Evolutionary conservation across 2,888 invertebrate species (phyloP).

Genomic region (Mythimna ferrago): DNA sequence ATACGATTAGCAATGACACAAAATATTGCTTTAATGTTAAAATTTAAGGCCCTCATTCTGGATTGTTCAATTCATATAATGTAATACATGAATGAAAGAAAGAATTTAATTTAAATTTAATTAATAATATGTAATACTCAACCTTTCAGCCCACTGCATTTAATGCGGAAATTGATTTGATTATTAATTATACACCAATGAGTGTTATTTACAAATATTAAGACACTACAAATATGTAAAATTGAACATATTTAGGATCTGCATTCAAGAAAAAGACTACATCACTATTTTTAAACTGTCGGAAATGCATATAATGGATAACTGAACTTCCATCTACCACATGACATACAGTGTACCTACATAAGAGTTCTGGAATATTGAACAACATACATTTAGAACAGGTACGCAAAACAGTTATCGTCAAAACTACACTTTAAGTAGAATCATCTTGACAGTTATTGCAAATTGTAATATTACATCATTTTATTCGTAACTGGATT

Average conservation of each 20-base stretch:
- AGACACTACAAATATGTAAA: slow-evolving; percentile 39
- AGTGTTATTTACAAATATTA: slow-evolving; percentile 56
- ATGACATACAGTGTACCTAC: slow-evolving; percentile 10
- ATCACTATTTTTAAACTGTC: slow-evolving; percentile 31
- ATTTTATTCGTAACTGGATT: slow-evolving; percentile 4
- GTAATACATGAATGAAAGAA: not conserved
- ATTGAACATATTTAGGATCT: slow-evolving; percentile 40
- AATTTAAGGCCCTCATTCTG: slow-evolving; percentile 8
- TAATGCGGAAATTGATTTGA: slow-evolving; percentile 43
- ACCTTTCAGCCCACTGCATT: slow-evolving; percentile 41
- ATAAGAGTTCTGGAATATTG: slow-evolving; percentile 34
- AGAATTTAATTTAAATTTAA: slow-evolving; percentile 17
- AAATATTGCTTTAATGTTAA: slow-evolving; percentile 15
- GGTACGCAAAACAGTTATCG: slow-evolving; percentile 28
- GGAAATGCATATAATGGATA: slow-evolving; percentile 36
- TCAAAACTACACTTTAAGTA: slow-evolving; percentile 29
- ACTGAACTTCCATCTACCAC: slow-evolving; percentile 26
- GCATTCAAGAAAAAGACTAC: slow-evolving; percentile 39
- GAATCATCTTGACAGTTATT: slow-evolving; percentile 24
- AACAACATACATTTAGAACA: slow-evolving; percentile 13
- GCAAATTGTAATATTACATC: slow-evolving; percentile 18
- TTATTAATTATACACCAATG: slow-evolving; percentile 37
- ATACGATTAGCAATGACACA: slow-evolving; percentile 31
- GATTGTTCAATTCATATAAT: not conserved
- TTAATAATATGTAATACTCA: slow-evolving; percentile 22